phyloP scores from a whole-genome alignment of 2,113 vertebrate species.

The Nothocercus julius region DNA sequence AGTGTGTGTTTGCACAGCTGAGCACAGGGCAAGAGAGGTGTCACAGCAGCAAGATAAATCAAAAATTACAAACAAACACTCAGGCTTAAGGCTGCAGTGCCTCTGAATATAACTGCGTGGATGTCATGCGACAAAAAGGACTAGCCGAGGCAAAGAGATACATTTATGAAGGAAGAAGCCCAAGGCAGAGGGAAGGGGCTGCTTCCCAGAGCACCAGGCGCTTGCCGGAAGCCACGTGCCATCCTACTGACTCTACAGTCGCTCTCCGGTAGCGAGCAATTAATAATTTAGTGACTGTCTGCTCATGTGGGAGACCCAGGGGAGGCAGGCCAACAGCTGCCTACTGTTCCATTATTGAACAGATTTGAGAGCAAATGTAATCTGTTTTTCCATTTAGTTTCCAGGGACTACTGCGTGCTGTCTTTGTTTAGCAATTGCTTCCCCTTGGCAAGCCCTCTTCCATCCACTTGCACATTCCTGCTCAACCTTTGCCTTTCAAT shows the following conservation, averaged over 20 bases:
- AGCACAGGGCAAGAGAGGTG: background rate
- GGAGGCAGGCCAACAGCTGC: slow-evolving; percentile 53
- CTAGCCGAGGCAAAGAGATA: background rate
- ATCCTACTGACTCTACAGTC: background rate
- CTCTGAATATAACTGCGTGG: background rate
- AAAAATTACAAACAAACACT: background rate
- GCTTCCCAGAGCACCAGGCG: background rate
- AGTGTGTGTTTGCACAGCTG: accelerated
- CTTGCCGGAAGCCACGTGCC: background rate
- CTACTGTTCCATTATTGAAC: slow-evolving; percentile 55
- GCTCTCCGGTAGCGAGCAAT: background rate
- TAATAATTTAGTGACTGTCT: slow-evolving; percentile 52
- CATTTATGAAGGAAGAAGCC: background rate
- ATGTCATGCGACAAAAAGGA: accelerated
- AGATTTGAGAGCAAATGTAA: slow-evolving; percentile 35
- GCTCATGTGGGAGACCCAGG: background rate
- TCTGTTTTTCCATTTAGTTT: slow-evolving; percentile 42
- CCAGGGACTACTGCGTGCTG: background rate
- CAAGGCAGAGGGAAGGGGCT: background rate
- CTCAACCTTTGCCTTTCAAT: background rate
- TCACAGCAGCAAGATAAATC: background rate
- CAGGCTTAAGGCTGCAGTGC: background rate
- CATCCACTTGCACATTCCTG: background rate
- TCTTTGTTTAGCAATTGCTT: slow-evolving; percentile 19
- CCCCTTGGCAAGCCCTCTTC: background rate